Base-by-base conservation (phyloP, 2,797 vertebrate genomes). In the Pagetopsis macropterus region DNA sequence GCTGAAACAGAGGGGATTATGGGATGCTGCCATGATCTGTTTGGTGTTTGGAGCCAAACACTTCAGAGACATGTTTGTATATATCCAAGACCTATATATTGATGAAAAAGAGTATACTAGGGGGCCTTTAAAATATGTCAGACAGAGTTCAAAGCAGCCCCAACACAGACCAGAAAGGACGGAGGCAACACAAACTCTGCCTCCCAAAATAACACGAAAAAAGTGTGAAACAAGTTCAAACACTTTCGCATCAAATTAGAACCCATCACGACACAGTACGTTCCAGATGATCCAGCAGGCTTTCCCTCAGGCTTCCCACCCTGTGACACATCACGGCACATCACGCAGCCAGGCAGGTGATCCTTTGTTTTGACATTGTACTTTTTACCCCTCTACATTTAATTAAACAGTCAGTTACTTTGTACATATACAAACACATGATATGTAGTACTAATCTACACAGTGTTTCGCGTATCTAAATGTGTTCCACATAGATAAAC, bases 341-440 rank as follows among this genome's bases (percentile, higher is more conserved):
- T 76, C 84, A 82, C 72, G 58, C 76, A 79, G 72, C 54, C 73
- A 1, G 81, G 86, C 91, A 91, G 90, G 89, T 91, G 89, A 93
- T 90, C 4, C 27, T 27, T 27, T 27, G 27, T 27, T 27, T 27
- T 1, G 4, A 7, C 31, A 33, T 23, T 33, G 31, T 7, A 33
- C 5, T 37, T 37, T 37, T 8, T 37, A 27, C 27, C 4, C 27
- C 27, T 27, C 27, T 27, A 37, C 33, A 37, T 37, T 37, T 37
- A 37, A 37, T 37, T 8, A 37, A 6, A 37, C 33, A 37, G 33
- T 37, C 33, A 37, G 33, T 37, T 37, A 37, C 33, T 37, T 37
- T 37, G 33, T 37, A 37, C 33, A 37, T 37, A 37, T 37, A 9
- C 5, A 37, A 37, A 37, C 33, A 8, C 33, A 6, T 37, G 33